These are phyloP conservation scores for Carcharodon carcharias DNA, from an alignment of 2,797 vertebrate genomes.

Conservation along the genomic window DNA sequence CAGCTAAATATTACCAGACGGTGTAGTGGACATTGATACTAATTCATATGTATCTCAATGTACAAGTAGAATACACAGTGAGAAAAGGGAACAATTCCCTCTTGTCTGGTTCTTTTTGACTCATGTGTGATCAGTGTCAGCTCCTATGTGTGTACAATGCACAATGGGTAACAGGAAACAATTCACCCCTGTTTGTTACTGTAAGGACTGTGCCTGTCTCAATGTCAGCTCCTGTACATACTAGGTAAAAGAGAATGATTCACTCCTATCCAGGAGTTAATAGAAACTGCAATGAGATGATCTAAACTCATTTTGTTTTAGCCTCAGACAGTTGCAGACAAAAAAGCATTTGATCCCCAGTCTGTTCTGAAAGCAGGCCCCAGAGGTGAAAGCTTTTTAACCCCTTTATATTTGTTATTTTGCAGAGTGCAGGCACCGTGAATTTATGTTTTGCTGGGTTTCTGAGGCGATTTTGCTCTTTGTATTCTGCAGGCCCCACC, in stretches of 20 bases:
- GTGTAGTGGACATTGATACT: neutral
- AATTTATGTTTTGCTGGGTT: neutral
- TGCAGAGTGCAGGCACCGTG: neutral
- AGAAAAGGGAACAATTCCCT: neutral
- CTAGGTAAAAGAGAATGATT: no score
- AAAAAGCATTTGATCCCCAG: neutral
- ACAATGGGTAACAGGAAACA: no score
- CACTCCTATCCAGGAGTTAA: neutral
- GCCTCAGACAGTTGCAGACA: neutral
- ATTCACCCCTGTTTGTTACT: neutral
- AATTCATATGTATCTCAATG: neutral
- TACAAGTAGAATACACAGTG: neutral
- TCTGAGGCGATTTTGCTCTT: neutral
- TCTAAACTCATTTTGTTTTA: neutral
- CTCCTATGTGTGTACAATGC: no score
- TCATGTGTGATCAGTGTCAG: neutral
- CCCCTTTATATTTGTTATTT: neutral
- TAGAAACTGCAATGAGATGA: neutral
- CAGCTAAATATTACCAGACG: neutral
- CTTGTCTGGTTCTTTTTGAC: neutral
- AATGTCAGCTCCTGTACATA: no score
- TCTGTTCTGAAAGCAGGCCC: neutral
- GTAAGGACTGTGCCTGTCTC: neutral
- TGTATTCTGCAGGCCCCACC: conserved; percentile 69
- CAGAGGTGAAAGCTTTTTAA: neutral